Base-by-base conservation (phyloP, 2,888 invertebrate genomes). In the Magallana nippona region DNA sequence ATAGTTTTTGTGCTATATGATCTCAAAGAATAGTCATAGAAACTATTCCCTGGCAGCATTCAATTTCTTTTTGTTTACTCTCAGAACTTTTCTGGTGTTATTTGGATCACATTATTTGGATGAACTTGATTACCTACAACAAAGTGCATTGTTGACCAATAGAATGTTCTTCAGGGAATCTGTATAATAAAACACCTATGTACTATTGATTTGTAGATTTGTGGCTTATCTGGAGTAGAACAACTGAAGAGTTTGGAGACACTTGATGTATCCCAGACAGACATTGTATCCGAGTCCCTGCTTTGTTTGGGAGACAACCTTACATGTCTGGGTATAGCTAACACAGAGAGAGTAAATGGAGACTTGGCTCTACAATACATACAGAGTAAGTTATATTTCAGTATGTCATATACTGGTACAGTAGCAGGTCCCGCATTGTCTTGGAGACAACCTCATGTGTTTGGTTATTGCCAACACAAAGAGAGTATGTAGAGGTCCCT, bases 391-490 rank as follows among this genome's bases (percentile, higher is more conserved):
- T 78, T 8, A 60, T n/a, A 19, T 15, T 15, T 5, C 15, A 0
- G 1, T 5, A 11, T 13, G 19, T 19, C 19, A 60, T 19, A 60
- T 1, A 60, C 60, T 19, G 60, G 19, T 1, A 5, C 8, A 60
- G 60, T 60, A 1, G 13, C 27, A 22, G 19, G 32, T 91, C 2
- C 83, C 93, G 81, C 78, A 89, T 10, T 92, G 91, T 84, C 87
- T 94, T 22, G 89, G 88, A 71, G 87, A 89, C 5, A 78, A 86
- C 2, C 88, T 94, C 15, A 85, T 82, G 1, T 89, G 89, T 63
- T 89, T 94, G 55, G 92, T 92, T 84, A 89, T 93, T 2, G 87
- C 92, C 10, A 89, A 91, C 86, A 93, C 92, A 13, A 91, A 91
- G 10, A 90, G 91, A 79, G 86, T 93, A 1, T 84, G 87, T 80